Base-by-base conservation (phyloP, 2,797 vertebrate species). In the Xenopus petersii region DNA sequence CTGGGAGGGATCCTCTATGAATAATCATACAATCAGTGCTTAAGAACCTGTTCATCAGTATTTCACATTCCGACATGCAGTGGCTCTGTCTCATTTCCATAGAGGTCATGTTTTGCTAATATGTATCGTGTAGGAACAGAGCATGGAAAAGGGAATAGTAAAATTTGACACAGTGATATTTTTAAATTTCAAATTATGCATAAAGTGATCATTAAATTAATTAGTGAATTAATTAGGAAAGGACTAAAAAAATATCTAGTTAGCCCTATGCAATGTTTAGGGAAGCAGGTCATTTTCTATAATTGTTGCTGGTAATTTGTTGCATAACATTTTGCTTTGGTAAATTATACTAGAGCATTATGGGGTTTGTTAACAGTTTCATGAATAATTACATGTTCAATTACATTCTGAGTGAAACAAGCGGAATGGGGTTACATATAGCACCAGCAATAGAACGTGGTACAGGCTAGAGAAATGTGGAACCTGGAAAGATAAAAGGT, bases 321-420 rank as follows among this genome's bases (percentile, higher is more conserved):
- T 93, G 95, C 89, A 88, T 94, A 95, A 94, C 92, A 92, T 87
- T 94, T 83, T 93, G 89, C 89, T 91, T 92, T 88, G 84, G 90
- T 94, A 91, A 91, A 93, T 92, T 89, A 84, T 90, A 83, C 70
- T 4, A 84, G 87, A 83, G 89, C 91, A 90, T 87, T 89, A 92
- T 95, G 92, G 95, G 95, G 92, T 94, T 95, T 96, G 95, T 96
- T 96, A 94, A 91, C 90, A 89, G 88, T 94, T 95, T 93, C 94
- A 97, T 97, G 96, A 96, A 96, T 96, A 96, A 96, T 96, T 96
- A 92, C 90, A 93, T 12, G 94, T 95, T 95, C 42, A 59, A 64
- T 33, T 64, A 49, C 16, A 58, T 10, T 55, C 30, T 56, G 81
- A 86, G 79, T 66, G 80, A 83, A 85, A 83, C 89, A 92, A 84